Percentiles rank a stretch among this genome's conserved stretches.
Conservation (phyloP, 2,888 invertebrate genomes). For the Colletes collaris region DNA sequence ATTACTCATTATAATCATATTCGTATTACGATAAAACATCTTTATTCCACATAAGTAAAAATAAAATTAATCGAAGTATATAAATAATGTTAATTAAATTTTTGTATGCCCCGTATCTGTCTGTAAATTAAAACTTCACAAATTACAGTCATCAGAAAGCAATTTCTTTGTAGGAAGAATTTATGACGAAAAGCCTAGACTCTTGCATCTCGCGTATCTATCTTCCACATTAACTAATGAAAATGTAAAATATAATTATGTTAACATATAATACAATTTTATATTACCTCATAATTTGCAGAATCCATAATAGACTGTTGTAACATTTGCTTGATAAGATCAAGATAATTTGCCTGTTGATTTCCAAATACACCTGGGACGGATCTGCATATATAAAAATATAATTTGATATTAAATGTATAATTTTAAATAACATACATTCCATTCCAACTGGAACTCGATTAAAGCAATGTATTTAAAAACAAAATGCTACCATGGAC, state of each 20-base stretch:
- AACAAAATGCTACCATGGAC: conserved; percentile 72
- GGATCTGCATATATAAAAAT: conserved; percentile 84
- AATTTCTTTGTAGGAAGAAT: conserved; percentile 80
- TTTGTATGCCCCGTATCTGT: conserved; percentile 86
- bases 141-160: conserved; percentile 86
- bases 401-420: neutral
- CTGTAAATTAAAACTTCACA: conserved; percentile 84
- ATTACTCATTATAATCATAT: conserved; percentile 13
- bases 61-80: conserved; percentile 6
- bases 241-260: conserved; percentile 12
- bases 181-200: conserved; percentile 79
- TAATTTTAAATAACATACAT: too few species aligned
- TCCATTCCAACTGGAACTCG: too few species aligned
- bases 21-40: neutral
- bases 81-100: conserved; percentile 27
- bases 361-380: conserved; percentile 99
- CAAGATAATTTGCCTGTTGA: conserved; percentile 95
- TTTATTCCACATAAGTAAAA: conserved; percentile 1
- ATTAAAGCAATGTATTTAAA: too few species aligned
- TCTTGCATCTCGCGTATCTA: conserved; percentile 75
- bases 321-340: conserved; percentile 97
- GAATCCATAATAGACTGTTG: conserved; percentile 90
- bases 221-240: conserved; percentile 65
- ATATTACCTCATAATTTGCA: conserved; percentile 87
- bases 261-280: conserved; percentile 4